Percentiles rank a stretch among this genome's conserved stretches.
phyloP scores from a whole-genome alignment of 1,140 invertebrate species.

The Cherax quadricarinatus region DNA sequence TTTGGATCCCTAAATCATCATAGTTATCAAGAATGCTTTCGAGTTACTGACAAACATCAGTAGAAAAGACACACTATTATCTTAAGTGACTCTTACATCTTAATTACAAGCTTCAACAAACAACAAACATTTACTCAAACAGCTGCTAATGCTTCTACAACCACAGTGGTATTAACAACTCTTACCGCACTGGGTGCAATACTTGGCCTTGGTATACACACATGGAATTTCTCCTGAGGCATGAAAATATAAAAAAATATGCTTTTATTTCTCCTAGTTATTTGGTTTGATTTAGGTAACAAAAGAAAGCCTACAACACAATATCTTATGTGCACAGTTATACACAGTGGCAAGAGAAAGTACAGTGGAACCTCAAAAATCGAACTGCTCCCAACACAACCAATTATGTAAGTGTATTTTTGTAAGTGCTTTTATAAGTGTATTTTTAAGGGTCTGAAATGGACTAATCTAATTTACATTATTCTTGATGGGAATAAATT shows the following conservation, averaged over 20 bases:
- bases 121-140: background rate
- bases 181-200: constrained; percentile 48
- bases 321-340: no score
- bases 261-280: no score
- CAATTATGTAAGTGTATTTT: no score
- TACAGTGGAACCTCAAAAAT: no score
- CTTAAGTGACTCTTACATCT: background rate
- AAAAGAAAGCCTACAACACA: no score
- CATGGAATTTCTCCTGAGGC: constrained; percentile 60
- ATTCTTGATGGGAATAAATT: no score
- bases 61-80: background rate
- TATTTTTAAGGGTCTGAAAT: no score
- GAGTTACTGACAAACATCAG: background rate
- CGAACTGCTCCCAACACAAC: no score
- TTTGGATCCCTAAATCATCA: background rate
- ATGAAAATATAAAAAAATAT: constrained; percentile 35
- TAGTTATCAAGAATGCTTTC: background rate
- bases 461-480: no score
- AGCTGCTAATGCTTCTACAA: background rate
- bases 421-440: no score
- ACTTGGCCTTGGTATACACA: constrained; percentile 51
- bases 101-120: background rate
- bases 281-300: no score
- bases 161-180: background rate
- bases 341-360: no score